Evolutionary conservation across 2,888 invertebrate species (phyloP), one percentile per base, ranked within the genome.

Genomic region (Kuschelorhynchus macadamiae): DNA sequence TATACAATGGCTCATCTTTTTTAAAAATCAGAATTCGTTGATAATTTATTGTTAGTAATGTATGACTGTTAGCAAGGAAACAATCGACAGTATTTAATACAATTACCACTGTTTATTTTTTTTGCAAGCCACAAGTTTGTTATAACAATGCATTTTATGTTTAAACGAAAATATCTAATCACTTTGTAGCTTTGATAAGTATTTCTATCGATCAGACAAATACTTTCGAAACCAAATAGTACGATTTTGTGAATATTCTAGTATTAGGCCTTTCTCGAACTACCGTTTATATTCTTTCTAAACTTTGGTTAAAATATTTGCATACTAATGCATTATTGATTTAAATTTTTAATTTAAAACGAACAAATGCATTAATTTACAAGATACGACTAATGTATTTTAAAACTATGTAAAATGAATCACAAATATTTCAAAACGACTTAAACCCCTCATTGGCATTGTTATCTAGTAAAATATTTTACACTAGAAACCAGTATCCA

Each of bases 1-100:
- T n/a, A n/a, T n/a, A n/a, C n/a, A n/a, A n/a, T n/a, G n/a, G 70
- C 68, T 62, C 67, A n/a, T 59, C 63, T 4, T 50, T 61, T 70
- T 69, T 52, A 56, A 33, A 41, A 49, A 9, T 7, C 9, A 30
- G 30, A 30, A 9, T 30, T 30, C 4, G 7, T 2, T 36, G 36
- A n/a, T n/a, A n/a, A n/a, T n/a, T n/a, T 4, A 59, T 33, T 66
- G 71, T 74, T 73, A 73, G 71, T 70, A 71, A 47, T 42, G 55
- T 57, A 60, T 62, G 71, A 72, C 73, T 49, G 61, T 75, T 74
- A 73, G 69, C 71, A 57, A 71, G 67, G 25, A 63, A 66, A 72
- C 56, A 52, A 52, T 55, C 47, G 62, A 65, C 36, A 36, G 11
- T 9, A 11, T n/a, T 8, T 36, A 36, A 36, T 25, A 36, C 4